These are phyloP conservation scores for Thymelicus lineola DNA, from an alignment of 2,888 invertebrate species.

Conservation along the genomic window DNA sequence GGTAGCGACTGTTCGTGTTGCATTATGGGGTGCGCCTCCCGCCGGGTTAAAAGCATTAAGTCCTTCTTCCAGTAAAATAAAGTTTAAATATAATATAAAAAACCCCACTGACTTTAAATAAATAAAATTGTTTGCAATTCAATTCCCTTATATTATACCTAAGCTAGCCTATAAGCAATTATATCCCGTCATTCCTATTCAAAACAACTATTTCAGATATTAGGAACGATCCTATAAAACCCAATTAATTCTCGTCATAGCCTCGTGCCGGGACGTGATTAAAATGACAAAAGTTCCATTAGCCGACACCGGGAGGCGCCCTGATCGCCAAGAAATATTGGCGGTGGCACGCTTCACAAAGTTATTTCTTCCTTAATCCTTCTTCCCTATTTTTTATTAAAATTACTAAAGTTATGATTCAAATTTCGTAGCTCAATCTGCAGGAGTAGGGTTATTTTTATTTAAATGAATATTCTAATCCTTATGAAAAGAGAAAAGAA, in stretches of 20 bases:
- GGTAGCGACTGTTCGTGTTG: too few species aligned
- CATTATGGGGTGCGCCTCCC: too few species aligned
- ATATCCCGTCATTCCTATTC: conserved; percentile 47
- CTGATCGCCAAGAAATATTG: conserved; percentile 27
- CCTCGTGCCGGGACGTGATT: conserved; percentile 49
- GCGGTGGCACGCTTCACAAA: conserved; percentile 22
- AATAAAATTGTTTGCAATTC: too few species aligned
- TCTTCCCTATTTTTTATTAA: conserved; percentile 36
- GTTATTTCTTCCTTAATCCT: conserved; percentile 25
- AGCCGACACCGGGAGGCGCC: conserved; percentile 38
- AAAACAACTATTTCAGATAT: conserved; percentile 52
- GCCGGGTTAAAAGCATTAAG: too few species aligned
- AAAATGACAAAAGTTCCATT: conserved; percentile 51
- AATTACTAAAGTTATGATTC: conserved; percentile 28
- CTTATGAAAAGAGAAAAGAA: too few species aligned
- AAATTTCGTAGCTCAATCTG: not conserved
- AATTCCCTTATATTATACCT: not conserved
- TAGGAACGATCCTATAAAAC: conserved; percentile 62
- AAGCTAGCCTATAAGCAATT: conserved; percentile 39
- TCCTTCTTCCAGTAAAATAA: too few species aligned
- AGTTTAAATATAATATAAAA: too few species aligned
- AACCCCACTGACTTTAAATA: too few species aligned
- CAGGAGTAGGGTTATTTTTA: too few species aligned
- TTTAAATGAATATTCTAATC: too few species aligned
- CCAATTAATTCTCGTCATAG: conserved; percentile 63